Conservation (phyloP, 2,888 invertebrate species). For the Lepidochrysops patricia region DNA sequence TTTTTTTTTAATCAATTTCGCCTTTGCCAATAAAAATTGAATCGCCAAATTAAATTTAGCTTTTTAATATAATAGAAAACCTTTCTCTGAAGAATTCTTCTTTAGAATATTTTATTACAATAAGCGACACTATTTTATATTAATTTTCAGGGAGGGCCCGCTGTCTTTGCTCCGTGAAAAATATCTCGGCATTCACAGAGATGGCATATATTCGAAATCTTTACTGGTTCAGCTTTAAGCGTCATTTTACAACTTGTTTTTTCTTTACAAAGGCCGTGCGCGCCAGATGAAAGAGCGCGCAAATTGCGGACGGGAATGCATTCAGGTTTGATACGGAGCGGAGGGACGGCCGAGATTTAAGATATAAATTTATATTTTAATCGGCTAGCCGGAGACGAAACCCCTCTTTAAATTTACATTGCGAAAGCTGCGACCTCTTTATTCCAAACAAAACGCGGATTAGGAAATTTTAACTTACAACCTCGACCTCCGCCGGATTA, state of each 20-base stretch:
- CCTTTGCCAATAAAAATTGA: constrained; percentile 1
- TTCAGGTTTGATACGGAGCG: constrained; percentile 52
- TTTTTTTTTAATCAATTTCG: not conserved
- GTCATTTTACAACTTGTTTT: constrained; percentile 22
- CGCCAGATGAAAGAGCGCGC: constrained; percentile 53
- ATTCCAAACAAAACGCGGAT: constrained; percentile 49
- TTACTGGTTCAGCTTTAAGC: constrained; percentile 18
- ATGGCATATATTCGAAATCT: constrained; percentile 18
- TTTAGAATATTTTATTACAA: not conserved
- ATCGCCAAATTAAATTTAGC: not conserved
- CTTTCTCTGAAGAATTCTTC: not conserved
- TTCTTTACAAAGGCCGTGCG: constrained; percentile 26
- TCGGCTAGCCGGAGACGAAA: constrained; percentile 45
- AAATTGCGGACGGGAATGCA: constrained; percentile 62
- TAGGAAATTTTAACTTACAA: constrained; percentile 59
- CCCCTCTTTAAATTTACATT: constrained; percentile 58
- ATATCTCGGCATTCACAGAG: not conserved
- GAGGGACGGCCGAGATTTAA: constrained; percentile 55
- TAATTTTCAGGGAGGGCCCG: not conserved
- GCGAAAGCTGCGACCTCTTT: constrained; percentile 56
- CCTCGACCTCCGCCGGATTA: constrained; percentile 57
- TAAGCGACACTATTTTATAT: constrained; percentile 10
- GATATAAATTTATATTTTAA: constrained; percentile 68
- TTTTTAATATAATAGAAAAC: not conserved
- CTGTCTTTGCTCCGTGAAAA: not conserved